Evolutionary conservation across 2,797 vertebrate species (phyloP), one percentile per base, ranked within the genome.

Genomic region (Zenarchopterus dispar): DNA sequence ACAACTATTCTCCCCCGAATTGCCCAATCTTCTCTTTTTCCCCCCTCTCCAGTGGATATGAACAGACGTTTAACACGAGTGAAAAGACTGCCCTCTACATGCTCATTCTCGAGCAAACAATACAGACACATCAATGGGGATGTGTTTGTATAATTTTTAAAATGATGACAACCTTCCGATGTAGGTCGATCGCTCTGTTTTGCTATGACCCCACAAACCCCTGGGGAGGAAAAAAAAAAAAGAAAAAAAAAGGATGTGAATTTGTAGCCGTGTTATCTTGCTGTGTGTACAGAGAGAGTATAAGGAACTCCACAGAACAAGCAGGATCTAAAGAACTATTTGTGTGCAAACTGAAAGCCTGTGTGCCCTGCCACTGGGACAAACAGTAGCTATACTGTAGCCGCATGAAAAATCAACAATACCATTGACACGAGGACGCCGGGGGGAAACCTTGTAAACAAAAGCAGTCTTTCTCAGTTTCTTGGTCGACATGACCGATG

Each of bases 371-470:
- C 71, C 78, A 76, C 51, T 15, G 18, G 11, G 13, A 36, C 48
- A 6, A 60, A 84, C 80, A 54, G 54, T 67, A 70, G 77, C 79
- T 54, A 21, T 26, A 59, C 26, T 39, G 57, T 15, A 43, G 56
- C 52, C 70, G 60, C 39, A 62, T 49, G 53, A 69, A 61, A 82
- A 81, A 57, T 57, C 13, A 50, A 68, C 70, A 76, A 52, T 67
- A 73, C 75, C 64, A 75, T 54, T 71, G 82, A 84, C 73, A 81
- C 77, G 63, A 56, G 73, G 73, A 77, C 77, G 52, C 75, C 72
- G 68, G 68, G 82, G 70, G 68, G 82, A 68, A 48, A 74, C 67
- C 67, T 65, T 66, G 73, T 80, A 87, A 87, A 90, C 88, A 91
- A 91, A 90, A 86, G 70, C 81, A 55, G 62, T 73, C 66, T 80